Evolutionary conservation across 2,797 vertebrate species (phyloP), one percentile per base, ranked within the genome.

Genomic region (Nannoperca obscura): DNA sequence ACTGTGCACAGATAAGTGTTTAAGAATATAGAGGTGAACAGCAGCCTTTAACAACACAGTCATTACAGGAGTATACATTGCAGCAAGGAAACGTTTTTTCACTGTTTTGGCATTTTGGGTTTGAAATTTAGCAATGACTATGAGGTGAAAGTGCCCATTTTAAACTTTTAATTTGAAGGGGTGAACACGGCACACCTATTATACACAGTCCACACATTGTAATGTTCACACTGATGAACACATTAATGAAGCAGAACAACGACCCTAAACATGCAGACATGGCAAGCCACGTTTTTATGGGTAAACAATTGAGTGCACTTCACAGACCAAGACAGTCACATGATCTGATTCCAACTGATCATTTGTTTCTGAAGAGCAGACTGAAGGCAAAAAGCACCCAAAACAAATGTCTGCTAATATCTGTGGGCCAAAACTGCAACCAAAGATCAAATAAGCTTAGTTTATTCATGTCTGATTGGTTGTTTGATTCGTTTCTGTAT

Each of bases 1-100:
- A 24, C 69, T 27, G 52, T 13, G 44, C 69, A 42, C 44, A 71
- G 66, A 86, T 64, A 57, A 84, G 74, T 40, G 2, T 47, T 17
- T 5, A 47, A 71, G 30, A 81, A 76, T 66, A 62, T 20, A 13
- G 36, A 69, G 24, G 60, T 81, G 46, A 66, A 65, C 27, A 17
- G 66, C 6, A 32, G 53, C 55, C 7, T 77, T 73, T 63, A 54
- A 64, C 47, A 50, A 30, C 9, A 7, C 36, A 6, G 32, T 65
- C 59, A 52, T 50, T 24, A 30, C 50, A 52, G 24, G 3, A 10
- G 36, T 15, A 30, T 12, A 59, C 17, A 50, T 6, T 0, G 7
- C 20, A 19, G 46, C 2, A 17, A 27, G 27, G 64, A 20, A 40
- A 44, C n/a, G 5, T 30, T 4, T 53, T 32, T 19, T 24, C 20